Evolutionary conservation across 2,888 invertebrate genomes (phyloP), one percentile per base, ranked within the genome.

Genomic region (Melanotus villosus): DNA sequence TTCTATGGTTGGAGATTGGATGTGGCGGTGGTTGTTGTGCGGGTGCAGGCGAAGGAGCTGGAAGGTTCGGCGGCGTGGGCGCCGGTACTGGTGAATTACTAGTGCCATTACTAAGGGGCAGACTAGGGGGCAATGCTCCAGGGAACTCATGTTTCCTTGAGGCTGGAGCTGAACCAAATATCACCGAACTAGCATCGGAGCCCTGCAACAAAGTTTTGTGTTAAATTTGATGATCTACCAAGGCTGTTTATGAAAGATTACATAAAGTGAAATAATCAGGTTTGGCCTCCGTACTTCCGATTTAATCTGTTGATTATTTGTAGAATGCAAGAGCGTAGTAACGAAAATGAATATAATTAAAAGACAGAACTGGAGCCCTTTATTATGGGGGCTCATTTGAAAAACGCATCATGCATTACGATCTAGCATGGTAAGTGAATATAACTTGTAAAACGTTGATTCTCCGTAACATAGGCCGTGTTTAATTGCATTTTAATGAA

Each of bases 141-240:
- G 87, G 86, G 79, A 88, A 88, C 81, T 90, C 91, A 78, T 90
- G 90, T 79, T 91, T 91, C 76, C 91, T 87, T 75, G 90, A 89
- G 83, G 92, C 90, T 84, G 90, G 89, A 81, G 91, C 80, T 75
- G 84, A 83, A 60, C 82, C 83, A 75, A 84, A 84, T 81, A 84
- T 84, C 79, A 84, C 84, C 85, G 91, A 90, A 86, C 91, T 91
- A 80, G 88, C 91, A 87, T 92, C 92, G 85, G 93, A 92, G 85
- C 92, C 91, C 91, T 92, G 86, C 12, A 87, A 86, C 69, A 76
- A 81, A 78, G 38, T 38, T 38, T 1, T 38, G 12, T 38, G 38
- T 2, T 38, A 6, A 38, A 32, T 6, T n/a, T n/a, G n/a, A n/a
- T n/a, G n/a, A n/a, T n/a, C n/a, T n/a, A n/a, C n/a, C n/a, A n/a